phyloP scores from a whole-genome alignment of 1,140 invertebrate species.

The Drosophila asahinai region DNA sequence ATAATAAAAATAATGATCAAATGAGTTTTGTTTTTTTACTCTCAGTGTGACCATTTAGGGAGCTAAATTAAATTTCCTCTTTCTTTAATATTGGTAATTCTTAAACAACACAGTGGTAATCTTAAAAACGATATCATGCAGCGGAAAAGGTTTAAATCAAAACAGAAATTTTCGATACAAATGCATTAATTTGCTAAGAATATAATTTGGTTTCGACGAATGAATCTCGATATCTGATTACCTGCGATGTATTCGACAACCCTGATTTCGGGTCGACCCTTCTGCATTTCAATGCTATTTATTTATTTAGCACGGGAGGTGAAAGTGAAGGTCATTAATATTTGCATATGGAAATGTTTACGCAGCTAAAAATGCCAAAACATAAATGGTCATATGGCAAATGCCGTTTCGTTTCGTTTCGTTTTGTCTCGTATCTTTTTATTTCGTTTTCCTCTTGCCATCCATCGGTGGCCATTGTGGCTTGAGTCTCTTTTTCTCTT shows the following conservation, averaged over 20 bases:
- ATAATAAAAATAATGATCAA: no score
- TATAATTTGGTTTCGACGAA: not conserved
- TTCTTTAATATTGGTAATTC: no score
- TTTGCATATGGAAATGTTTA: conserved; percentile 78
- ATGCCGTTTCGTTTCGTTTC: conserved; percentile 44
- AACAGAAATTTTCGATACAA: no score
- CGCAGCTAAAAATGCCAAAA: conserved; percentile 59
- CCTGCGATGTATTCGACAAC: not conserved
- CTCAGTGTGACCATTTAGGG: no score
- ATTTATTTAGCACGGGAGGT: conserved; percentile 51
- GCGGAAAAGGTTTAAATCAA: no score
- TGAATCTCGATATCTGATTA: not conserved
- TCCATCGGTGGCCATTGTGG: conserved; percentile 55
- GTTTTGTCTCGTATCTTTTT: conserved; percentile 22
- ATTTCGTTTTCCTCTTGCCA: conserved; percentile 40
- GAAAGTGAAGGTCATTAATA: conserved; percentile 83
- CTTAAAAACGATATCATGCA: no score
- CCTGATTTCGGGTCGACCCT: conserved; percentile 16
- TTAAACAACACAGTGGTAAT: no score
- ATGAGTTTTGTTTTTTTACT: no score
- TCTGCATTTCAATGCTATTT: conserved; percentile 35
- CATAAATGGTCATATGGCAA: conserved; percentile 59
- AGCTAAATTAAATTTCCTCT: no score
- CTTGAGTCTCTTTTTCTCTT: conserved; percentile 50
- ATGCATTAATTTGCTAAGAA: no score